Evolutionary conservation across 2,113 vertebrate genomes (phyloP), one percentile per base, ranked within the genome.

Genomic region (Mohoua ochrocephala): DNA sequence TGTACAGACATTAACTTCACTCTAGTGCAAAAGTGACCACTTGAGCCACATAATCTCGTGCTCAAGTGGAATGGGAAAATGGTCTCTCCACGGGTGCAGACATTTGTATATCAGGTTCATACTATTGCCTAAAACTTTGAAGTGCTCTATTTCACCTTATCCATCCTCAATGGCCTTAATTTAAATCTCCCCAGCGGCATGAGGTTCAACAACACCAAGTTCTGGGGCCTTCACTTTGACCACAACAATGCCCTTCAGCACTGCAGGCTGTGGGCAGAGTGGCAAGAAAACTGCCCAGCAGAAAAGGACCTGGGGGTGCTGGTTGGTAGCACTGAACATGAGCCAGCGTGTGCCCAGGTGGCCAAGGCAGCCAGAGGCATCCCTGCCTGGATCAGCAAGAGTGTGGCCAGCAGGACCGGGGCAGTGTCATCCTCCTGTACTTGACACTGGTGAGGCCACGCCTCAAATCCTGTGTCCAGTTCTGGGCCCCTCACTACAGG

Each of bases 301-400:
- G 8, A 27, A 44, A 67, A 74, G 23, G 33, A 81, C 23, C 27
- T n/a, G 28, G 19, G 7, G 4, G 0, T 28, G 52, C 22, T 37
- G 52, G 23, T 5, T 33, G 18, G 2, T 8, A 44, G 52, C 0
- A 0, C 42, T 57, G 59, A 44, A 9, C 18, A 23, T 4, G 3
- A 73, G 42, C 35, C 35, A 42, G 42, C 3, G 8, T 35, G 14
- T 56, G 42, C 47, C 54, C 63, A 54, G 20, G 20, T 17, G 35
- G 41, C 12, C 37, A 60, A 33, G 35, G 1, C 1, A 1, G 35
- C 6, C 57, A 73, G 1, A 1, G 24, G 5, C 12, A 44, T 5
- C 26, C 26, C 64, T 27, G 44, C 12, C 31, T 42, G 31, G 15
- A 37, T 27, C 17, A 73, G 42, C 31, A 28, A 33, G 2, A 44